phyloP scores from a whole-genome alignment of 1,140 invertebrate species.

The Tetragonula clypearis region DNA sequence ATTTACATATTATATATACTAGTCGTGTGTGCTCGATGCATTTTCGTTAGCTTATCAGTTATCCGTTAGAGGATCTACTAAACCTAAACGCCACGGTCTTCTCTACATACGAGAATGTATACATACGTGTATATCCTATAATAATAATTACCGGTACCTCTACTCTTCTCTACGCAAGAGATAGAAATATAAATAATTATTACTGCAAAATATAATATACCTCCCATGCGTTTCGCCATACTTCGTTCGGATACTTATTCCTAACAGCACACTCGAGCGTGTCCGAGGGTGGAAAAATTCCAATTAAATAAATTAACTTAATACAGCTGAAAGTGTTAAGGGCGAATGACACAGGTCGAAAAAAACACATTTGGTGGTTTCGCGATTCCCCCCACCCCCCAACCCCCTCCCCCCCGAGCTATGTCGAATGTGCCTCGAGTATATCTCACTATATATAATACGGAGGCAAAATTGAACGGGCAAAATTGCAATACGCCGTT shows the following conservation, averaged over 20 bases:
- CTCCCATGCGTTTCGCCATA: neutral
- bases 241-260: neutral
- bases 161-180: neutral
- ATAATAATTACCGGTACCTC: neutral
- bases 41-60: no score
- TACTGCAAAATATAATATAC: neutral
- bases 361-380: slow-evolving; percentile 12
- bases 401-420: neutral
- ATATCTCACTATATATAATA: slow-evolving; percentile 27
- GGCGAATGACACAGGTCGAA: neutral
- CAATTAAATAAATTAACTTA: slow-evolving; percentile 29
- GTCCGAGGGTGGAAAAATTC: neutral
- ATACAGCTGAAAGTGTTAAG: neutral
- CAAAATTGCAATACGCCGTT: no score
- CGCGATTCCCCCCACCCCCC: neutral
- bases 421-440: slow-evolving; percentile 22
- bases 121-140: neutral
- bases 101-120: no score
- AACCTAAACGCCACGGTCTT: neutral
- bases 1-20: no score
- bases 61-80: no score
- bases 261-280: slow-evolving; percentile 16
- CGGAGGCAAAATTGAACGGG: slow-evolving; percentile 12
- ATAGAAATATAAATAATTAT: neutral
- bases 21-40: no score